Conservation (phyloP, 2,888 invertebrate species). For the Eilema caniola region DNA sequence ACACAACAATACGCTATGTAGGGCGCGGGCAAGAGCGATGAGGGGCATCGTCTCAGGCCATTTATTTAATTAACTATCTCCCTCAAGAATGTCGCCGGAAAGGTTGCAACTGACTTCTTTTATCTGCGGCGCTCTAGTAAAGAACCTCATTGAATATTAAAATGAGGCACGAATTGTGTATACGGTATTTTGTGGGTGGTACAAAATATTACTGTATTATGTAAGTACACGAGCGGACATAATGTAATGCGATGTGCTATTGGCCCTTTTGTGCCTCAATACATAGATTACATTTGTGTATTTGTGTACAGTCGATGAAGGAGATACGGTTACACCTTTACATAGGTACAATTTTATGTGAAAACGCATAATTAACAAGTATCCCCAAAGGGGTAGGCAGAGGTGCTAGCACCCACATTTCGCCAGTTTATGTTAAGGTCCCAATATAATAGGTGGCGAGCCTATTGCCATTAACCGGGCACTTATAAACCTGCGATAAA, state of each 20-base stretch:
- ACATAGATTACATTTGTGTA: not conserved
- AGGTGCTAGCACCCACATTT: too few species aligned
- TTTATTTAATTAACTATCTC: constrained; percentile 76
- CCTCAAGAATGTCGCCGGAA: constrained; percentile 50
- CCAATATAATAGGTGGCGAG: too few species aligned
- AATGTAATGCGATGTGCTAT: not conserved
- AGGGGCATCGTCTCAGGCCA: constrained; percentile 60
- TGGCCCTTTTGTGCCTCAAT: not conserved
- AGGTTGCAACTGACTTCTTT: constrained; percentile 52
- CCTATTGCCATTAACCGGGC: too few species aligned
- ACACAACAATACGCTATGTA: constrained; percentile 53
- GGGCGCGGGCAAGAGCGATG: constrained; percentile 60
- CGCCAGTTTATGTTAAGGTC: too few species aligned
- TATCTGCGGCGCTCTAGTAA: constrained; percentile 42
- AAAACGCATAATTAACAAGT: too few species aligned
- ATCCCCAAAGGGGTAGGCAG: too few species aligned
- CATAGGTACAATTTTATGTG: too few species aligned
- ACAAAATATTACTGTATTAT: constrained; percentile 21
- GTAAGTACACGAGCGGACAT: not conserved
- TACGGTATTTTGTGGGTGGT: constrained; percentile 23
- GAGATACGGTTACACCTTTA: too few species aligned
- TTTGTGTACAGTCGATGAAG: not conserved
- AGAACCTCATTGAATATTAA: constrained; percentile 58
- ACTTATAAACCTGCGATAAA: too few species aligned
- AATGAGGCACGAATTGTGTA: constrained; percentile 39